phyloP scores from a whole-genome alignment of 2,888 invertebrate genomes.

The Scaptodrosophila latifasciaeformis region DNA sequence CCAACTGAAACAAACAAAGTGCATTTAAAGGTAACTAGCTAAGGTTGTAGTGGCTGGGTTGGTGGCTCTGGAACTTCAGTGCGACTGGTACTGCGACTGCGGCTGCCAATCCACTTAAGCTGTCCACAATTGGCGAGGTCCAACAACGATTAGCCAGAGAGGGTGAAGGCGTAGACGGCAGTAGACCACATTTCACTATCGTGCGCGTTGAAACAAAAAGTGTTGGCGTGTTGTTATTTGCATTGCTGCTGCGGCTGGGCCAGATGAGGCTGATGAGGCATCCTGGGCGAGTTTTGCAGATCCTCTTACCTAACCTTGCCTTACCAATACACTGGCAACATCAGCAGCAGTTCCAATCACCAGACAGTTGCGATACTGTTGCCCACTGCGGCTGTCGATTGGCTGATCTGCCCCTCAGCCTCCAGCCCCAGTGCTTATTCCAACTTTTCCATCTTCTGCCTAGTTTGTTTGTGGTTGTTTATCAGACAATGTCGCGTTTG shows the following conservation, averaged over 20 bases:
- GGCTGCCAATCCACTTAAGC: conserved; percentile 62
- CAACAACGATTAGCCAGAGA: conserved; percentile 1
- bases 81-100: conserved; percentile 14
- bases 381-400: conserved; percentile 34
- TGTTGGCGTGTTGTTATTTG: conserved; percentile 62
- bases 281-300: conserved; percentile 21
- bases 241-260: conserved; percentile 44
- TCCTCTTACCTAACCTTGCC: conserved; percentile 41
- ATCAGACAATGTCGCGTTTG: conserved; percentile 67
- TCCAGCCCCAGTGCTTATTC: too few species aligned
- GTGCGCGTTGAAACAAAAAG: conserved; percentile 64
- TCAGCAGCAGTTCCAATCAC: conserved; percentile 45
- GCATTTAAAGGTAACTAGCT: conserved; percentile 43
- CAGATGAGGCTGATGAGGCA: background rate
- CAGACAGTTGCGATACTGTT: conserved; percentile 53
- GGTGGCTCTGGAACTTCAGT: too few species aligned
- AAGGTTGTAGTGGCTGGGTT: background rate
- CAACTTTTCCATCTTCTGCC: too few species aligned
- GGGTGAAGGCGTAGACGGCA: conserved; percentile 5
- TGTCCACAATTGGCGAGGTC: conserved; percentile 50
- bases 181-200: conserved; percentile 51
- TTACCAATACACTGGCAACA: too few species aligned
- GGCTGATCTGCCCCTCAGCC: conserved; percentile 24
- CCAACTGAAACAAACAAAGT: conserved; percentile 54
- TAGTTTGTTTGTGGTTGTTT: conserved; percentile 38